Conservation (phyloP, 2,113 vertebrate genomes). For the Sinocyclocheilus maitianheensis region DNA sequence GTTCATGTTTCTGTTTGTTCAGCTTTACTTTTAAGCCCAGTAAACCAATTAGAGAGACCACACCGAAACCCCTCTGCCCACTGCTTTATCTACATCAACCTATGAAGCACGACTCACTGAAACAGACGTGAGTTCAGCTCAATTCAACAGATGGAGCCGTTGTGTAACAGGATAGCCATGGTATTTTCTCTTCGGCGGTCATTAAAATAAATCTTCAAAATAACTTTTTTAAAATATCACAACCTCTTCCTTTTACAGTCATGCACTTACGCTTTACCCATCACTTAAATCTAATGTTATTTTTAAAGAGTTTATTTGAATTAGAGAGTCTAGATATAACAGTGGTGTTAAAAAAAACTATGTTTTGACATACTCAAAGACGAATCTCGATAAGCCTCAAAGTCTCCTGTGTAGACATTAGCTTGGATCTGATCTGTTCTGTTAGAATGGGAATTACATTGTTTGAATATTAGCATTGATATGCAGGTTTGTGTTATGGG, state of each 20-base stretch:
- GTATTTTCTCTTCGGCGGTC: background rate
- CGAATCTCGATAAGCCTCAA: background rate
- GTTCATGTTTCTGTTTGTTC: background rate
- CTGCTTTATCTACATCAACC: background rate
- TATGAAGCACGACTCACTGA: constrained; percentile 12
- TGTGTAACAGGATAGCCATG: constrained; percentile 26
- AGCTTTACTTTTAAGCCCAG: background rate
- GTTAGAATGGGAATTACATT: constrained; percentile 4
- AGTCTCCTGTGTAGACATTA: background rate
- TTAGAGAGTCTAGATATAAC: background rate
- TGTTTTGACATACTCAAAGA: background rate
- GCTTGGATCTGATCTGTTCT: constrained; percentile 13
- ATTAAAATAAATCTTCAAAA: constrained; percentile 13
- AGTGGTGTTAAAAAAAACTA: constrained; percentile 11
- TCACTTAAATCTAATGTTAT: background rate
- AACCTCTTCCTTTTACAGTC: background rate
- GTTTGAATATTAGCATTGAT: constrained; percentile 36
- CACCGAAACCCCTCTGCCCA: background rate
- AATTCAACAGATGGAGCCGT: constrained; percentile 35
- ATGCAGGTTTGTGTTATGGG: constrained; percentile 38
- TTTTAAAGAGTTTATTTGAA: background rate
- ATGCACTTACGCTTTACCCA: background rate
- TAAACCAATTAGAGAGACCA: constrained; percentile 12
- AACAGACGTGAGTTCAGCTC: constrained; percentile 13
- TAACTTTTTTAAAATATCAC: background rate